Evolutionary conservation across 2,888 invertebrate species (phyloP), one percentile per base, ranked within the genome.

Genomic region (Spodoptera exigua): DNA sequence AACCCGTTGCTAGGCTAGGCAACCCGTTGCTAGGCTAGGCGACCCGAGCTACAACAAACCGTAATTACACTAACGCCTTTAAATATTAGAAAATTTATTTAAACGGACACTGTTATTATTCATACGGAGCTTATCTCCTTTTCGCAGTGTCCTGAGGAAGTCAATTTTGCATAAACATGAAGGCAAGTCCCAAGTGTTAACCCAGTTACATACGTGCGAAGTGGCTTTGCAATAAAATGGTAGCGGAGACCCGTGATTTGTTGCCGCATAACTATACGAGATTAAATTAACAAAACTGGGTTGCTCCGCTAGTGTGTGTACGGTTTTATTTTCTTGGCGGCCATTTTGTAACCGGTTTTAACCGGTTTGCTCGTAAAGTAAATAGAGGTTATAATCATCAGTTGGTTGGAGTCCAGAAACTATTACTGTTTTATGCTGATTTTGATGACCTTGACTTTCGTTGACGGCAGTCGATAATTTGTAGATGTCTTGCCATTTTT

Each of bases 161-260:
- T 62, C 12, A 57, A 66, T 76, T 76, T 76, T 76, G 66, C 76
- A 76, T 76, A 76, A 59, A 76, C 76, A 70, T 76, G 57, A 66
- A 71, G 61, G 2, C 27, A 55, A 54, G 48, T 54, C 40, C 45
- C 21, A 60, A 61, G 59, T 57, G 58, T 56, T 74, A 75, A 67
- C 70, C 74, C 35, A 73, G 46, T 70, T 75, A 63, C 76, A 75
- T 63, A 70, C 35, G 61, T 57, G 57, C 27, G 18, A 52, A 56
- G 57, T 51, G 45, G 35, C 40, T 21, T 40, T 16, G 65, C 57
- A 69, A 65, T 75, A 75, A 72, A 74, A 58, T 72, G 47, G 58
- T 13, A 32, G 37, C 70, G 48, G 65, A 43, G 36, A 48, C 37
- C 65, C 21, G 51, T 69, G 68, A 69, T 70, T 69, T 69, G 65